phyloP scores from a whole-genome alignment of 1,140 invertebrate species.

The Meteorus sp. region DNA sequence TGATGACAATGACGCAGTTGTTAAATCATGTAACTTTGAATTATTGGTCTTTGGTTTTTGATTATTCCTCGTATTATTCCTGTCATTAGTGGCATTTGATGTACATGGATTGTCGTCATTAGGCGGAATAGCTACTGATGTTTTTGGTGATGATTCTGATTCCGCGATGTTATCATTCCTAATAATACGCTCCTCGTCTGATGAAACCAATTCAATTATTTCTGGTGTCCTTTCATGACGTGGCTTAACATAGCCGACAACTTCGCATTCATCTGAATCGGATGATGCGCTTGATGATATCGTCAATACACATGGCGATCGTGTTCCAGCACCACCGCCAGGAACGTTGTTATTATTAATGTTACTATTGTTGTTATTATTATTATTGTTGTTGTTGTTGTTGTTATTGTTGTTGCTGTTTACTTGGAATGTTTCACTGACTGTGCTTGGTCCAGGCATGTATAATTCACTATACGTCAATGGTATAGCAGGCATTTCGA shows the following conservation, averaged over 20 bases:
- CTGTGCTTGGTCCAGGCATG: conserved; percentile 45
- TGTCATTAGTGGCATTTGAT: neutral
- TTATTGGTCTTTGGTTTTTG: neutral
- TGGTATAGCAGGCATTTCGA: conserved; percentile 30
- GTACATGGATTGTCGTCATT: neutral
- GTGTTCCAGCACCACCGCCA: too few species aligned
- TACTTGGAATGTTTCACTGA: conserved; percentile 35
- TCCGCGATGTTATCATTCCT: neutral
- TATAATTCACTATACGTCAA: conserved; percentile 33
- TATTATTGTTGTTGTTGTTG: too few species aligned
- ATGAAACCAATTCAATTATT: conserved; percentile 56
- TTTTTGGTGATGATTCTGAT: neutral
- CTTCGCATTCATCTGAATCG: conserved; percentile 43
- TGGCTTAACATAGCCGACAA: conserved; percentile 61
- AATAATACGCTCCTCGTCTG: conserved; percentile 40
- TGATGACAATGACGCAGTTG: neutral
- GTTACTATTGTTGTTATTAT: too few species aligned
- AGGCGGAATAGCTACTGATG: too few species aligned
- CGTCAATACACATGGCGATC: conserved; percentile 36
- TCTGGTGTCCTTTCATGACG: conserved; percentile 61
- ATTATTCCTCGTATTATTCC: neutral
- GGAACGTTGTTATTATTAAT: too few species aligned
- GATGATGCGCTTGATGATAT: conserved; percentile 44
- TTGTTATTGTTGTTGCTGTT: too few species aligned
- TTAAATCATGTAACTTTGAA: neutral